Conservation (phyloP, 2,113 vertebrate species). For the Poeciliopsis retropinna region DNA sequence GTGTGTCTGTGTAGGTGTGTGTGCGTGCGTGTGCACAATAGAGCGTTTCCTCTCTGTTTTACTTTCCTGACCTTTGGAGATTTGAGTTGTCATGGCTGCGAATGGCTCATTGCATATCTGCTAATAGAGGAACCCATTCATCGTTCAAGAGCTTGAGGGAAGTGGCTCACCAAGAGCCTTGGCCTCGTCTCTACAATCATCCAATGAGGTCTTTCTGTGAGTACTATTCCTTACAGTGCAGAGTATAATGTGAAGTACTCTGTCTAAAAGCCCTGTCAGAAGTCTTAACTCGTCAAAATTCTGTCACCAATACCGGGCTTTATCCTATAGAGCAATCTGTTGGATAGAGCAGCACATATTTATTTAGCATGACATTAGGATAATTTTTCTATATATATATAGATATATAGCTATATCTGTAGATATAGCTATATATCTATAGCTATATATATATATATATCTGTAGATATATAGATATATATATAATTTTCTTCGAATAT, state of each 20-base stretch:
- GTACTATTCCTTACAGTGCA: constrained; percentile 37
- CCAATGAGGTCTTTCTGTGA: constrained; percentile 68
- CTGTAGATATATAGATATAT: no score
- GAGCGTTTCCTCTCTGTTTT: constrained; percentile 25
- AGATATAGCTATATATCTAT: no score
- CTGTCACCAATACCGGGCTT: constrained; percentile 64
- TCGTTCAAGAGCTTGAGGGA: constrained; percentile 72
- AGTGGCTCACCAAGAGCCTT: constrained; percentile 63
- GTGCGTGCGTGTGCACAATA: no score
- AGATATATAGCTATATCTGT: no score
- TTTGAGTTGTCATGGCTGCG: constrained; percentile 82
- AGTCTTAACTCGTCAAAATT: constrained; percentile 58
- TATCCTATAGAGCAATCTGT: not conserved
- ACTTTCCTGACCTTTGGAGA: constrained; percentile 51
- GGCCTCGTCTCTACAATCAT: constrained; percentile 71
- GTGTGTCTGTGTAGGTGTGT: not conserved
- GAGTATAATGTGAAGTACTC: constrained; percentile 58
- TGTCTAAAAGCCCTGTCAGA: constrained; percentile 52
- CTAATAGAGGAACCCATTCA: constrained; percentile 78
- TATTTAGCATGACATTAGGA: not conserved
- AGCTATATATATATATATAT: no score
- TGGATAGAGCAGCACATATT: not conserved
- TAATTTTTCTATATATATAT: not conserved
- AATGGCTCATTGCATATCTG: constrained; percentile 77
- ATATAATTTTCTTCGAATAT: no score